Percentiles rank a stretch among this genome's conserved stretches.
phyloP scores from a whole-genome alignment of 2,888 invertebrate genomes.

The Lucinisca nassula region DNA sequence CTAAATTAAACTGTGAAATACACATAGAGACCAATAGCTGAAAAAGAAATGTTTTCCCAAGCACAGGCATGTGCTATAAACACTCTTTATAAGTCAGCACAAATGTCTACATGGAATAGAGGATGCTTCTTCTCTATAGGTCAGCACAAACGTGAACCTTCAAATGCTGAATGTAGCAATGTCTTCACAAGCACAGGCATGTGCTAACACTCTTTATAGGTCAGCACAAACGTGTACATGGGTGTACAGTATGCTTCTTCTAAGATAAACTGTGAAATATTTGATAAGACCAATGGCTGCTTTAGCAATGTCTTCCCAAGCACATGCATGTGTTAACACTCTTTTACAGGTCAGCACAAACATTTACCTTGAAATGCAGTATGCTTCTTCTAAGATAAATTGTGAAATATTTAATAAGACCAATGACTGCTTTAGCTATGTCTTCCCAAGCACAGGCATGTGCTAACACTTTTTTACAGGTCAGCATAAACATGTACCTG shows the following conservation, averaged over 20 bases:
- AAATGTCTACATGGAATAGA: neutral
- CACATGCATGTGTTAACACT: neutral
- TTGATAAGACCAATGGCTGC: no score
- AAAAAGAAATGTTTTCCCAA: neutral
- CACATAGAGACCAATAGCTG: no score
- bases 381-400: no score
- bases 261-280: neutral
- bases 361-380: neutral
- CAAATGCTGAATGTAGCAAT: neutral
- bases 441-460: neutral
- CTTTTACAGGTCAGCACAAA: neutral
- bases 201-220: neutral
- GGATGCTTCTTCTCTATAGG: no score
- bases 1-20: no score
- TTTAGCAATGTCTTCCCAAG: neutral
- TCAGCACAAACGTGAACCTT: neutral
- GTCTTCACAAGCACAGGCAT: neutral
- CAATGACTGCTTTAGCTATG: no score
- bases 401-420: no score
- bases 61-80: neutral
- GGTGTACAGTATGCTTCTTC: neutral
- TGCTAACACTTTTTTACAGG: neutral
- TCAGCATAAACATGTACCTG: neutral
- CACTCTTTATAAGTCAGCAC: neutral
- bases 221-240: neutral